These are phyloP conservation scores for Metopolophium dirhodum DNA, from an alignment of 1,140 invertebrate species.

Conservation along the genomic window DNA sequence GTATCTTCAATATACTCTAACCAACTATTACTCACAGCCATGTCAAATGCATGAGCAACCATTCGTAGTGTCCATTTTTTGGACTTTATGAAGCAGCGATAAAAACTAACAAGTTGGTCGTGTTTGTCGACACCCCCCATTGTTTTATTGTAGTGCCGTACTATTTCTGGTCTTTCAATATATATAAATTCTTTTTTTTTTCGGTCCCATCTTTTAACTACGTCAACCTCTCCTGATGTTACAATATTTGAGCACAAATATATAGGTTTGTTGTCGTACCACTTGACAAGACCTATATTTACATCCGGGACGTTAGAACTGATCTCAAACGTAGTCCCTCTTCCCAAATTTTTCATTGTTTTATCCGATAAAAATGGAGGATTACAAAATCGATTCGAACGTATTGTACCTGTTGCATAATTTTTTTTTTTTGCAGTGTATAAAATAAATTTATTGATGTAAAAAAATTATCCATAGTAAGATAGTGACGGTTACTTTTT, in stretches of 20 bases:
- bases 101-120: not conserved
- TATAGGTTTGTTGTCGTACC: conserved; percentile 8
- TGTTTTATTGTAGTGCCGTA: not conserved
- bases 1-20: conserved; percentile 8
- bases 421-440: conserved; percentile 45
- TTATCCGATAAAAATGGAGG: conserved; percentile 56
- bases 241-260: not conserved
- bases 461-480: conserved; percentile 32
- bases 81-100: not conserved
- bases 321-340: conserved; percentile 51
- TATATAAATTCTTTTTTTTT: not conserved
- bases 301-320: not conserved
- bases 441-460: conserved; percentile 48
- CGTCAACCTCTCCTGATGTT: not conserved
- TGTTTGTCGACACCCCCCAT: not conserved
- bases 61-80: not conserved
- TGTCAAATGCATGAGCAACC: not conserved
- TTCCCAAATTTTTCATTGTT: conserved; percentile 57
- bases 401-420: conserved; percentile 58
- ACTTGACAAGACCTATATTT: not conserved
- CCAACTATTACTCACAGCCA: conserved; percentile 8
- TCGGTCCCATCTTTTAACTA: no score
- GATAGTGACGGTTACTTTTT: conserved; percentile 57
- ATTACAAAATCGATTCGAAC: conserved; percentile 54
- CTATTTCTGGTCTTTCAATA: not conserved